phyloP scores from a whole-genome alignment of 2,888 invertebrate genomes.

The Biston stratarius region DNA sequence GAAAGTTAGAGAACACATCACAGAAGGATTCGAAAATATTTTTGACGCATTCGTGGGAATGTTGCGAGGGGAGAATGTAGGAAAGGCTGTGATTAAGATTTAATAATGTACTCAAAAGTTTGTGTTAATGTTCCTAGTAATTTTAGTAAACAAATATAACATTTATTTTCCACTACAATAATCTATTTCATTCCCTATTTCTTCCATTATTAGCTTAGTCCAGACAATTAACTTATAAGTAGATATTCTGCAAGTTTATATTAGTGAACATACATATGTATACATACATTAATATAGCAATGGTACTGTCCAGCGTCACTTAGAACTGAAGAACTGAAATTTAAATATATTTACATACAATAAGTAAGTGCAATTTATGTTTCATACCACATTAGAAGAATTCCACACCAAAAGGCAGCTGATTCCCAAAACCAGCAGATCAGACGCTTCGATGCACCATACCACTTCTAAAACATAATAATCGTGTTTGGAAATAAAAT shows the following conservation, averaged over 20 bases:
- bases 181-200: neutral
- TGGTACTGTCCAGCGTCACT: no score
- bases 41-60: conserved; percentile 89
- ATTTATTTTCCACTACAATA: neutral
- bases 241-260: no score
- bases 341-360: no score
- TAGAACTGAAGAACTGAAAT: no score
- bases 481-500: neutral
- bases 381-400: conserved; percentile 66
- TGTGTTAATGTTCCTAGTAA: neutral
- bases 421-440: conserved; percentile 65
- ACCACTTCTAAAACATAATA: conserved; percentile 63
- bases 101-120: conserved; percentile 59
- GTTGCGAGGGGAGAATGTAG: conserved; percentile 88
- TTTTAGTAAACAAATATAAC: neutral
- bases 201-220: neutral
- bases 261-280: no score
- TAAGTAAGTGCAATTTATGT: neutral
- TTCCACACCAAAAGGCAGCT: conserved; percentile 73
- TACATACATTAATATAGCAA: no score
- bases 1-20: conserved; percentile 88
- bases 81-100: conserved; percentile 89
- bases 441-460: conserved; percentile 78
- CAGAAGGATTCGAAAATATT: conserved; percentile 90
- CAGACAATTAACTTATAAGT: no score